These are phyloP conservation scores for Herminia tarsipennalis DNA, from an alignment of 2,888 invertebrate species.

Conservation along the genomic window DNA sequence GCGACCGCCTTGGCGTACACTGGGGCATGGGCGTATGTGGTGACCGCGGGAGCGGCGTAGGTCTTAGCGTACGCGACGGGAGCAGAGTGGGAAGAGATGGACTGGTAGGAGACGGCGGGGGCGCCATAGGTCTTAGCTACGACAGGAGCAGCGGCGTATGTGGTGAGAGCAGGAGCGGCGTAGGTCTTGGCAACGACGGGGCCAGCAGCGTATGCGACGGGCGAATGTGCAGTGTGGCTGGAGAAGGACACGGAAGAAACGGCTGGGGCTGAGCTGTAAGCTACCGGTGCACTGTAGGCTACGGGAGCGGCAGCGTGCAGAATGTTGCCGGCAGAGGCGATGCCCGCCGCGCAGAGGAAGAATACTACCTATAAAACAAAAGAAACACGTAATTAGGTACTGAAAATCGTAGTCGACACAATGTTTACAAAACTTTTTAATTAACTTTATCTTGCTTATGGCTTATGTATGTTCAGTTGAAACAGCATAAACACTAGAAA, in stretches of 20 bases:
- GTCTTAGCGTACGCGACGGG: constrained; percentile 56
- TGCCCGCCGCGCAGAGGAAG: constrained; percentile 85
- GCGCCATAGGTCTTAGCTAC: constrained; percentile 82
- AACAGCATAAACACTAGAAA: no score
- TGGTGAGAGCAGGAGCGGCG: constrained; percentile 62
- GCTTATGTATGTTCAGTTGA: no score
- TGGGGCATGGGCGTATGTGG: constrained; percentile 70
- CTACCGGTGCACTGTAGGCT: constrained; percentile 71
- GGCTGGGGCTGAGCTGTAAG: constrained; percentile 67
- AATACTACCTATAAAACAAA: constrained; percentile 80
- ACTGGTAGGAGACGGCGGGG: constrained; percentile 43
- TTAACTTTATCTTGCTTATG: no score
- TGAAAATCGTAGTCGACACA: no score
- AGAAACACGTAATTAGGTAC: no score
- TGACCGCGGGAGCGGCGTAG: constrained; percentile 28
- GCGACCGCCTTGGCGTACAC: constrained; percentile 16
- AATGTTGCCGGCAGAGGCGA: constrained; percentile 86
- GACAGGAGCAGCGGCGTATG: constrained; percentile 85
- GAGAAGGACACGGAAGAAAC: constrained; percentile 50
- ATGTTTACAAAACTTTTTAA: no score
- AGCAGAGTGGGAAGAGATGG: constrained; percentile 51
- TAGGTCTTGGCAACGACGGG: constrained; percentile 62
- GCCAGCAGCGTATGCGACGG: constrained; percentile 36
- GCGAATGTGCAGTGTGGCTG: constrained; percentile 41
- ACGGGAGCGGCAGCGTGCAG: constrained; percentile 65